phyloP scores from a whole-genome alignment of 2,113 vertebrate species.

The Hoplias malabaricus region DNA sequence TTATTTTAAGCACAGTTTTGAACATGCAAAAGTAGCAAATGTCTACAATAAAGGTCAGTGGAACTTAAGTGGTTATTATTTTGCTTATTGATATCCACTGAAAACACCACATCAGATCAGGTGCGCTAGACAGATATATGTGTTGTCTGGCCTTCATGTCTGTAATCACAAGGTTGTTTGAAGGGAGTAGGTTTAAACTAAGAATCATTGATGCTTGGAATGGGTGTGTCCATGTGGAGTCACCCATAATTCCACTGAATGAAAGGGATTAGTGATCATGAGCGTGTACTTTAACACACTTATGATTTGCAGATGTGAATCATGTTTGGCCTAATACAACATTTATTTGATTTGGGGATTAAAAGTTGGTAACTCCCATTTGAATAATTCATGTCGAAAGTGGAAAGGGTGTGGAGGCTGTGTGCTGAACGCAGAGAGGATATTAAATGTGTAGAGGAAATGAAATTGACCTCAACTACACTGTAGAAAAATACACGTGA shows the following conservation, averaged over 20 bases:
- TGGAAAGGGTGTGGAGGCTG: not conserved
- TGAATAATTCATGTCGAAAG: not conserved
- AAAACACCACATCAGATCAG: not conserved
- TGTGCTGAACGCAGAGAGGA: not conserved
- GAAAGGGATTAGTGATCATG: slow-evolving; percentile 65
- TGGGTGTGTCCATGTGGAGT: slow-evolving; percentile 73
- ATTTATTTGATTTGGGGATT: slow-evolving; percentile 15
- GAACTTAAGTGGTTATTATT: not conserved
- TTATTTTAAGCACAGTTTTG: slow-evolving; percentile 38
- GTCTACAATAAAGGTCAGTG: not conserved
- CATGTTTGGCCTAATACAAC: not conserved
- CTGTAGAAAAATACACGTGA: slow-evolving; percentile 17
- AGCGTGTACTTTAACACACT: not conserved
- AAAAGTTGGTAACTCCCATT: not conserved
- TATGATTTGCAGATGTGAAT: slow-evolving; percentile 9
- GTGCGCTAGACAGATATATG: too few species aligned
- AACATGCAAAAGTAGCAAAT: slow-evolving; percentile 10
- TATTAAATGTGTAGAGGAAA: slow-evolving; percentile 33
- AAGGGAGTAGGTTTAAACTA: not conserved
- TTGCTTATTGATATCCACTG: not conserved
- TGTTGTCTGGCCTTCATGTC: not conserved
- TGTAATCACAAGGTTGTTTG: not conserved
- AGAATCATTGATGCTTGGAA: slow-evolving; percentile 3
- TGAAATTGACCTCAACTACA: slow-evolving; percentile 35
- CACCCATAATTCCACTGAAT: slow-evolving; percentile 75